Base-by-base conservation (phyloP, 2,797 vertebrate species). In the Propithecus perrieri region DNA sequence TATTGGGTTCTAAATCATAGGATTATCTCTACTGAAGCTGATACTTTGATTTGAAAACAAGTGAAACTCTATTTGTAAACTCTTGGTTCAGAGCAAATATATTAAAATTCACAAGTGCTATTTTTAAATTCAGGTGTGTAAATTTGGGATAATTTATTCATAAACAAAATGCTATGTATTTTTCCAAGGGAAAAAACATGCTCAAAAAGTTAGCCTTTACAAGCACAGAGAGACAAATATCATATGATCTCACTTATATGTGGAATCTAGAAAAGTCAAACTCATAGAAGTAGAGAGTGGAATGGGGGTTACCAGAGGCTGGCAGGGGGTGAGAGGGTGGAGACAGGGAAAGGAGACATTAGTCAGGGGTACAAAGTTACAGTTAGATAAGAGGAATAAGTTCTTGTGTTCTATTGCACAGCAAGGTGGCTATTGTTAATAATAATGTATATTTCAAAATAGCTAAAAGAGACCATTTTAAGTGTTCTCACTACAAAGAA, bases 131-230 rank as follows among this genome's bases (percentile, higher is more conserved):
- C 48, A 72, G 38, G 76, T 33, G 28, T 94, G 0, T 89, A 92
- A 48, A 69, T 94, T 65, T 93, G 20, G 41, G n/a, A 28, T 78
- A 41, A 81, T 61, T 89, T 89, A 22, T 86, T 88, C 12, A 41
- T 81, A 87, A 79, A 92, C 5, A 61, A 61, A 71, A 55, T 86
- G 35, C 81, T 78, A 28, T 93, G 61, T 97, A 69, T 63, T 92
- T 91, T 98, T 85, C 55, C 91, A 99, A 99, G 98, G 99, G 99
- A 98, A 99, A 98, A 99, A 98, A 85, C 98, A 99, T 30, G 98
- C 99, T 88, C 98, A 99, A 95, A 99, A 99, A 95, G 98, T 99
- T 91, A 98, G 93, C 33, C 80, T 98, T 72, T 99, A 99, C 71
- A 74, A 26, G 41, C 41, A 46, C 41, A 46, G 71, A 46, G 41